A percentile compares a stretch with the other conserved stretches of the same genome.
phyloP scores from a whole-genome alignment of 64 coral and sea anemone genomes.

The Dendronephthya gigantea region DNA sequence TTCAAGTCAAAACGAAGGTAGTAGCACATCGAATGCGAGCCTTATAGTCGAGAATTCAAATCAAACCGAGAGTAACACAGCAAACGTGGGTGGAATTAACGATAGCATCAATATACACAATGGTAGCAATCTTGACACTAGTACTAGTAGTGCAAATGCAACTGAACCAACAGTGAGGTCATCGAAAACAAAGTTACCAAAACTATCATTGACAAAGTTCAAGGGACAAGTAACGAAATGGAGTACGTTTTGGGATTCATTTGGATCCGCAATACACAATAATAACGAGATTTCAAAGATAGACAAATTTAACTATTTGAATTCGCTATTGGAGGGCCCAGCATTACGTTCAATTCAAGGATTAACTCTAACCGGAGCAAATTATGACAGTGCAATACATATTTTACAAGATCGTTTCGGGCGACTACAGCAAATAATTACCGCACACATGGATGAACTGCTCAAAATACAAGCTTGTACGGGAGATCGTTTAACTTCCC shows the following conservation, averaged over 20 bases:
- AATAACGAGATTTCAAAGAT: neutral
- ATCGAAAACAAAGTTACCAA: neutral
- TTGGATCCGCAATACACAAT: neutral
- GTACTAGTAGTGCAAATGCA: too few species aligned
- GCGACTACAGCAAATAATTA: neutral
- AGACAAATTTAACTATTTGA: neutral
- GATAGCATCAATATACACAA: neutral
- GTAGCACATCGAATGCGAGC: neutral
- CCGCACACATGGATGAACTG: constrained; percentile 11
- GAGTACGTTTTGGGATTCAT: neutral
- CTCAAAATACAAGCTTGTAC: neutral
- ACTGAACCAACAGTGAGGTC: neutral
- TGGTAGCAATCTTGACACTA: neutral
- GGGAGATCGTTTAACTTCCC: neutral
- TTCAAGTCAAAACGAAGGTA: neutral
- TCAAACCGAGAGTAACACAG: neutral
- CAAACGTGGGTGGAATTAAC: neutral
- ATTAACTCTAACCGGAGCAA: too few species aligned
- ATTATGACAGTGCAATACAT: too few species aligned
- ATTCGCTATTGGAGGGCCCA: neutral
- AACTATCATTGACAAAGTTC: neutral
- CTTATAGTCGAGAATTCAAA: neutral
- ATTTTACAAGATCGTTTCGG: too few species aligned
- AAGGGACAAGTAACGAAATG: neutral
- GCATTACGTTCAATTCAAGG: too few species aligned